A percentile compares a stretch with the other conserved stretches of the same genome.
phyloP scores from a whole-genome alignment of 2,888 invertebrate species.

The Hyposoter dolosus region DNA sequence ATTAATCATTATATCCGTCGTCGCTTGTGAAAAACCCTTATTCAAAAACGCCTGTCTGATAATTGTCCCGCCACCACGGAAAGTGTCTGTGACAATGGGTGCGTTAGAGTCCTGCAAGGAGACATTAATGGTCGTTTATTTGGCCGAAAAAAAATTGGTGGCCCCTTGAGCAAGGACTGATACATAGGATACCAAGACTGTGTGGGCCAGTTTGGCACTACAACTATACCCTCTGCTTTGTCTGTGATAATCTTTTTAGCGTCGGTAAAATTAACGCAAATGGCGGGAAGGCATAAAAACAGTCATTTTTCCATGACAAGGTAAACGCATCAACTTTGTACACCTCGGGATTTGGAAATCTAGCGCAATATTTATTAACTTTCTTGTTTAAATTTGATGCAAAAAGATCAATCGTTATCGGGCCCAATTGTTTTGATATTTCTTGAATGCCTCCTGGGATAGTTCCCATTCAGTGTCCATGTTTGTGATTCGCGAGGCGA shows the following conservation, averaged over 20 bases:
- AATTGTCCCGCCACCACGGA: slow-evolving; percentile 72
- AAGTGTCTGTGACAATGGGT: slow-evolving; percentile 69
- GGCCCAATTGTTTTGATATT: slow-evolving; percentile 35
- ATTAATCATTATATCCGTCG: slow-evolving; percentile 44
- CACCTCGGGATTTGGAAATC: slow-evolving; percentile 60
- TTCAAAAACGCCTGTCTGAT: slow-evolving; percentile 69
- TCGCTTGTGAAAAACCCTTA: slow-evolving; percentile 42
- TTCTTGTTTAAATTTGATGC: slow-evolving; percentile 67
- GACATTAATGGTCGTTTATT: slow-evolving; percentile 64
- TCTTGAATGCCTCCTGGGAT: no score
- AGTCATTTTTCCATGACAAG: slow-evolving; percentile 55
- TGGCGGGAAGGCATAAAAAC: slow-evolving; percentile 72
- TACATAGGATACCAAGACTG: slow-evolving; percentile 77
- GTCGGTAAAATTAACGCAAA: slow-evolving; percentile 70
- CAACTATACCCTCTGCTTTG: slow-evolving; percentile 73
- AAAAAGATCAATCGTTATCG: slow-evolving; percentile 70
- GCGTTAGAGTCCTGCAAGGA: slow-evolving; percentile 66
- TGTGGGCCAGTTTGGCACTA: slow-evolving; percentile 73
- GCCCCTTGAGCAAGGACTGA: slow-evolving; percentile 36
- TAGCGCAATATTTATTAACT: slow-evolving; percentile 34
- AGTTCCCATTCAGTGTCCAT: no score
- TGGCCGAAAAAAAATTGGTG: slow-evolving; percentile 66
- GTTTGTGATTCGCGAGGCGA: no score
- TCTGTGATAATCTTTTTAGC: slow-evolving; percentile 74
- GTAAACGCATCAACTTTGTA: slow-evolving; percentile 72